Base-by-base conservation (phyloP, 2,113 vertebrate species). In the Microtus montanus region DNA sequence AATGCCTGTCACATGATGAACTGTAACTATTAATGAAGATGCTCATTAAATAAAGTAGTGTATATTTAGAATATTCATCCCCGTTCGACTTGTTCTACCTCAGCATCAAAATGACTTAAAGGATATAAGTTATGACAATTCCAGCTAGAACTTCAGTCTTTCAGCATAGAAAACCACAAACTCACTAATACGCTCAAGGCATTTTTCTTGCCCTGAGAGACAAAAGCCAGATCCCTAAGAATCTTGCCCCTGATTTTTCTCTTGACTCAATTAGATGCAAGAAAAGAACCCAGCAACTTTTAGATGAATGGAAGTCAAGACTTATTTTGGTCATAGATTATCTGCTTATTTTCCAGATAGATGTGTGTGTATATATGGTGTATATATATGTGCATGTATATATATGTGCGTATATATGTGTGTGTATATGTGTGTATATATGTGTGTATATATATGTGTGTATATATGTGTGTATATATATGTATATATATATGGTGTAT, bases 51-150 rank as follows among this genome's bases (percentile, higher is more conserved):
- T 66, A 80, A 96, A 92, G 44, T 91, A 35, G 84, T 54, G 52
- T 44, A 83, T 93, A 94, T 91, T 93, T 91, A 96, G 78, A 92
- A 95, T 84, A 96, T 82, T 96, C 94, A 94, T 92, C 28, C 49
- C 82, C 24, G 52, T 79, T 68, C 74, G 93, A 95, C 73, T 78
- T 92, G 92, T 74, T 79, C 73, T 38, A 38, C 47, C 75, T 95
- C 61, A 93, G 74, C 84, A 97, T 96, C 54, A 84, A 84, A 95
- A 84, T 91, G 64, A 14, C 13, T 87, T 35, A 85, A 75, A 95
- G 52, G 79, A 87, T 88, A 93, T 94, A 88, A 89, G 26, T 47
- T 44, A 5, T 58, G 68, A 86, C 61, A 87, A 92, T 89, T 90
- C 38, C 24, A 87, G 58, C 54, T 22, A 80, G 52, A 73, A 87